Percentiles rank a stretch among this genome's conserved stretches.
Evolutionary conservation across 2,113 vertebrate species (phyloP).

Genomic region (Hepsetus odoe): DNA sequence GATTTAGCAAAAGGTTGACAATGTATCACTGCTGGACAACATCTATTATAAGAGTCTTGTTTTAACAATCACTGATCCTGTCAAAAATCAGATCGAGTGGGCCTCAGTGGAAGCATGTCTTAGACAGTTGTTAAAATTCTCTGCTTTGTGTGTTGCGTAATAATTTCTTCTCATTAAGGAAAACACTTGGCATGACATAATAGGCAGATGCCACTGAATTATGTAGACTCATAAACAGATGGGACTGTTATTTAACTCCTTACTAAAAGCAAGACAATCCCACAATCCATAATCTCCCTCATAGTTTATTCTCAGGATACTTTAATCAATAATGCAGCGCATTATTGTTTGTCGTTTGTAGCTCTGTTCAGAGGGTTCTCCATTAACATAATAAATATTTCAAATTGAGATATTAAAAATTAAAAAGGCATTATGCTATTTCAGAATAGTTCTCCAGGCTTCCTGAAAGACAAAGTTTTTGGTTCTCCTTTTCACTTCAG

Average conservation of each 20-base stretch:
- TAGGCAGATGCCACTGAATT: constrained; percentile 15
- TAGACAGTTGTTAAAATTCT: not conserved
- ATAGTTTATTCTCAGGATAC: not conserved
- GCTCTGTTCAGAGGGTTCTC: too few species aligned
- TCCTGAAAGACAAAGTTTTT: too few species aligned
- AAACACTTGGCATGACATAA: not conserved
- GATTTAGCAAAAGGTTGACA: too few species aligned
- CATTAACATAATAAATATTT: too few species aligned
- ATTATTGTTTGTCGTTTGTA: too few species aligned
- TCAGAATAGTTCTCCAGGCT: too few species aligned
- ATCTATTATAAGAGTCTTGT: too few species aligned
- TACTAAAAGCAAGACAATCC: constrained; percentile 17
- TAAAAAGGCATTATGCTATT: too few species aligned
- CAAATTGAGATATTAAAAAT: too few species aligned
- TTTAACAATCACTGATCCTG: too few species aligned
- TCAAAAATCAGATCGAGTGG: not conserved
- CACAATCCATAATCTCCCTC: not conserved
- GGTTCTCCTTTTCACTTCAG: too few species aligned
- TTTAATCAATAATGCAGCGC: not conserved
- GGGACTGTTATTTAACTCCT: constrained; percentile 15
- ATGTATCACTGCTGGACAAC: too few species aligned
- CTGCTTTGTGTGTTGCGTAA: not conserved
- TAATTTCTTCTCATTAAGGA: constrained; percentile 1
- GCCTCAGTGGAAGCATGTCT: not conserved
- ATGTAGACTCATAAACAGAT: constrained; percentile 6